Evolutionary conservation across 2,113 vertebrate genomes (phyloP).

Genomic region (Podocnemis expansa): DNA sequence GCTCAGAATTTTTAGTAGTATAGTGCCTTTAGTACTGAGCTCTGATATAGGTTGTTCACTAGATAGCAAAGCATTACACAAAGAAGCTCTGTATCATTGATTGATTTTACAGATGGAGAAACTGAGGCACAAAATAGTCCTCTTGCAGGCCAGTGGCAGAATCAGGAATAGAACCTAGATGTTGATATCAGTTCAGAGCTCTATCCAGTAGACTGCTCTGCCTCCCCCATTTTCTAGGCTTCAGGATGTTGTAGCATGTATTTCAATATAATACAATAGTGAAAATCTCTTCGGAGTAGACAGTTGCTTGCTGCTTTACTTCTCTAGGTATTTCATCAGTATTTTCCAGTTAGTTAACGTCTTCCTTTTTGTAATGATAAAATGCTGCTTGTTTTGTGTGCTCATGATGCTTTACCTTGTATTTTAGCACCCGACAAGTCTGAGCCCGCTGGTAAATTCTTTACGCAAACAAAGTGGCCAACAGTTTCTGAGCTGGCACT

Average conservation of each 20-base stretch:
- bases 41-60: neutral
- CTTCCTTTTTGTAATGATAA: too few species aligned
- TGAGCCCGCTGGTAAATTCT: neutral
- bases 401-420: neutral
- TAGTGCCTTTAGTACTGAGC: neutral
- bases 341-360: neutral
- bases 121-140: neutral
- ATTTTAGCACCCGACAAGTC: neutral
- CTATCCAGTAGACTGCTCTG: neutral
- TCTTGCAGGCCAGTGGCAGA: neutral
- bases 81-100: neutral
- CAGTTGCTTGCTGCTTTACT: neutral
- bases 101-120: neutral
- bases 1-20: neutral
- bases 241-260: neutral
- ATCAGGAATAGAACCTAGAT: neutral
- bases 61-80: neutral
- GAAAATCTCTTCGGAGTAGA: neutral
- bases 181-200: neutral
- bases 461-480: neutral
- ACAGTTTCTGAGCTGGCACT: neutral
- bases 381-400: too few species aligned
- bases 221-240: neutral
- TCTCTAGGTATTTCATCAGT: neutral
- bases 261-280: neutral